Evolutionary conservation across 2,888 invertebrate species (phyloP), one percentile per base, ranked within the genome.

Genomic region (Ecliptopera silaceata): DNA sequence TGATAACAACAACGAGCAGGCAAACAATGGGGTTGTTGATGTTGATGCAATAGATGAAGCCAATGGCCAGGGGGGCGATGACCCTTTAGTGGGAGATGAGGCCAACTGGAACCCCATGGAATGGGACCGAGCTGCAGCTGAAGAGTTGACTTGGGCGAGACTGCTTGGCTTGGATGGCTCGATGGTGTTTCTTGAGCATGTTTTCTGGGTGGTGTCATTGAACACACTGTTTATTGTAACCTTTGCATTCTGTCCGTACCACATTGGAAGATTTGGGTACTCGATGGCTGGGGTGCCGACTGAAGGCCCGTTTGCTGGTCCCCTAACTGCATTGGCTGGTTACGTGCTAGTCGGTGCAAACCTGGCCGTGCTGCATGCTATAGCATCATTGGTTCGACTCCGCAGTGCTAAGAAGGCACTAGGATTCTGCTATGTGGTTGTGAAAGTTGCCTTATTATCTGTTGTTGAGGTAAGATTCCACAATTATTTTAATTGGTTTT

Each of bases 71-170:
- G 78, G 76, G 41, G 82, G 69, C 17, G 93, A 91, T 72, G 92
- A 94, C 69, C 87, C 93, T 20, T 79, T 93, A 65, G 94, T 92
- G 29, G 94, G 94, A 3, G 95, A 96, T 75, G 96, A 96, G 72
- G 96, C 94, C 59, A 98, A 98, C 75, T 99, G 99, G 98, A 99
- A 99, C 85, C 98, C 98, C 0, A 97, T 99, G 93, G 99, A 99
- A 77, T 99, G 98, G 98, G 99, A 99, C 79, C 93, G 98, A 63
- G 98, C 98, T 0, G 98, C 98, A 0, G 98, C 97, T 10, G 99
- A 99, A 77, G 99, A 99, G 82, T 89, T 99, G 20, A 99, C 99
- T 0, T 99, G 99, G 99, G 99, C 99, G 80, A 93, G 98, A 64
- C 91, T 99, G 4, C 92, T 99, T 0, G 99, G 99, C 0, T 87